Conservation (phyloP, 2,888 invertebrate species). For the Gortyna flavago region DNA sequence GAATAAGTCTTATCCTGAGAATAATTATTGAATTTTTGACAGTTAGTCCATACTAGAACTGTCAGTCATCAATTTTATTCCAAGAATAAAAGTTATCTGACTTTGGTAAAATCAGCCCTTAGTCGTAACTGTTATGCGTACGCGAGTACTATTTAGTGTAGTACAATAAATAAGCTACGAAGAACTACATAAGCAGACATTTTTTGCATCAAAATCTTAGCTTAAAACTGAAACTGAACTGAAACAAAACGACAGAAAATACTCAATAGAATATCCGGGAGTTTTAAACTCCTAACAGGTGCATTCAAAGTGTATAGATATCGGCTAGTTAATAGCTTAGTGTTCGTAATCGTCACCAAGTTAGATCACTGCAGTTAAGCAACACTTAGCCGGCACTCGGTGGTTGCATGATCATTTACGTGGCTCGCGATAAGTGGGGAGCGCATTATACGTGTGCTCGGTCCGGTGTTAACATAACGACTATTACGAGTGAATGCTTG, state of each 20-base stretch:
- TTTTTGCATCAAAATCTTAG: not conserved
- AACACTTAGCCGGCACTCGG: slow-evolving; percentile 41
- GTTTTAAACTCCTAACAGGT: slow-evolving; percentile 2
- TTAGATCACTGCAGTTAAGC: slow-evolving; percentile 60
- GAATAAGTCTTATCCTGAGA: no score
- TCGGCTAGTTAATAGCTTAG: slow-evolving; percentile 28
- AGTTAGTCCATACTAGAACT: no score
- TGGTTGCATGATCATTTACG: slow-evolving; percentile 63
- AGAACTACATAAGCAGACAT: not conserved
- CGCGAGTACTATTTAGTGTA: not conserved
- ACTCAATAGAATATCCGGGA: slow-evolving; percentile 25
- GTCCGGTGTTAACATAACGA: slow-evolving; percentile 55
- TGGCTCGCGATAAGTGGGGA: slow-evolving; percentile 57
- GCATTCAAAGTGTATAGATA: slow-evolving; percentile 34
- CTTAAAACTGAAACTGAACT: not conserved
- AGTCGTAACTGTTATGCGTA: not conserved
- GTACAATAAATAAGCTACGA: not conserved
- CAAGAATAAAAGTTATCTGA: no score
- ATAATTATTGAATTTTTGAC: no score
- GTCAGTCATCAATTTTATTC: no score
- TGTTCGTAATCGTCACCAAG: slow-evolving; percentile 45
- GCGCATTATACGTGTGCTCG: slow-evolving; percentile 53
- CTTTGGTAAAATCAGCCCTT: no score
- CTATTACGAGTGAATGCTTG: slow-evolving; percentile 50
- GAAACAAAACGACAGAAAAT: slow-evolving; percentile 8